Evolutionary conservation across 2,888 invertebrate species (phyloP), one percentile per base, ranked within the genome.

Genomic region (Gibbula magus): DNA sequence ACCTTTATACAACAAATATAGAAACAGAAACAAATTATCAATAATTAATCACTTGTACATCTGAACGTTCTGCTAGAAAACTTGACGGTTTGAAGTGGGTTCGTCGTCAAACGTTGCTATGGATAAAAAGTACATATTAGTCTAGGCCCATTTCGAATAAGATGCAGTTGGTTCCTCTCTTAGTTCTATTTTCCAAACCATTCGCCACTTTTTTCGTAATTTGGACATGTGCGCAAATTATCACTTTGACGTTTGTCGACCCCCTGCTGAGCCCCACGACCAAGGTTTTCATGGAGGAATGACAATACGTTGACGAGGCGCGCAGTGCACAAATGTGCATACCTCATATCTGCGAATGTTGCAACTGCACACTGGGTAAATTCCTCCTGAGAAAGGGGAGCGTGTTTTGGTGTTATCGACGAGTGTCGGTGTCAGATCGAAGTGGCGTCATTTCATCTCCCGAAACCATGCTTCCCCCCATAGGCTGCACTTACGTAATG

Each of bases 161-260:
- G 70, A n/a, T 70, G 35, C 70, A 32, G 70, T 70, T n/a, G 18
- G 20, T 20, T 39, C 35, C 70, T 18, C 35, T 35, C 20, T 70
- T 39, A 39, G 25, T 70, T 70, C 70, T 35, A 39, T 70, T 70
- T 70, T 70, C 18, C n/a, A 70, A 70, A 70, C 35, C 70, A 35
- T 20, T 39, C 25, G 35, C 35, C 35, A 70, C 35, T 70, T 70
- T 70, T 70, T 70, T 70, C 25, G 35, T 70, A 70, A 70, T 70
- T 70, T 70, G 70, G 70, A 70, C 70, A 70, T 70, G 70, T 70
- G 70, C 70, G 39, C 70, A 70, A 70, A 70, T 70, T 70, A 70
- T 70, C 70, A 70, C 70, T 35, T 39, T 70, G 70, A 70, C 70
- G 35, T 70, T 70, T 70, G 70, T 70, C 70, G 32, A 70, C 70